phyloP scores from a whole-genome alignment of 2,797 vertebrate genomes.

The Euphonia xanthogaster region DNA sequence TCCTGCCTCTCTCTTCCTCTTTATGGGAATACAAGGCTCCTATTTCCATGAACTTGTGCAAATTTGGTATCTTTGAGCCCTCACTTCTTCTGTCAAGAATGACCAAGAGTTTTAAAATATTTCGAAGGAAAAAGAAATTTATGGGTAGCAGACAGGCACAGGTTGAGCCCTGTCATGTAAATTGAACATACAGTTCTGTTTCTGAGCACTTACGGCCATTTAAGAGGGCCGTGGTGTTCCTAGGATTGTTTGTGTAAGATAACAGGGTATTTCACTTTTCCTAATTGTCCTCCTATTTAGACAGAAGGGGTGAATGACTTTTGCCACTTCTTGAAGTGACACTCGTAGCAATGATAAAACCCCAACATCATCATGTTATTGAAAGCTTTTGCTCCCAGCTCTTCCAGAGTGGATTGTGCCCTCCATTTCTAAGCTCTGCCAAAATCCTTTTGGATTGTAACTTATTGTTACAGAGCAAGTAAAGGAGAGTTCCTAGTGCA shows the following conservation, averaged over 20 bases:
- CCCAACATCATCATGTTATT: neutral
- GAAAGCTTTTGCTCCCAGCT: neutral
- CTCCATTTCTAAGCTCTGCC: neutral
- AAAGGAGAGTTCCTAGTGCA: neutral
- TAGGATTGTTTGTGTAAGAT: neutral
- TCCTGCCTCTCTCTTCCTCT: neutral
- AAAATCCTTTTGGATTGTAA: neutral
- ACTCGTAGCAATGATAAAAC: neutral
- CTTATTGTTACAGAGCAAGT: neutral
- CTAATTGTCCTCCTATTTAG: neutral
- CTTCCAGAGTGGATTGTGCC: neutral
- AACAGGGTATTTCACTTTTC: neutral
- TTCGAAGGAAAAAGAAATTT: neutral
- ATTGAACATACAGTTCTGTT: neutral
- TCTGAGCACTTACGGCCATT: neutral
- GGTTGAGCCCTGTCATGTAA: neutral
- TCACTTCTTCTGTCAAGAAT: neutral
- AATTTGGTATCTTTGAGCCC: neutral
- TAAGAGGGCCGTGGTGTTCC: neutral
- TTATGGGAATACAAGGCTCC: neutral
- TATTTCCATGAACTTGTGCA: neutral
- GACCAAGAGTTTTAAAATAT: neutral
- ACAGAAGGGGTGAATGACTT: neutral
- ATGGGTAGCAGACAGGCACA: neutral
- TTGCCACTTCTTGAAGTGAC: neutral